phyloP scores from a whole-genome alignment of 1,140 invertebrate genomes.

The Nasonia longicornis region DNA sequence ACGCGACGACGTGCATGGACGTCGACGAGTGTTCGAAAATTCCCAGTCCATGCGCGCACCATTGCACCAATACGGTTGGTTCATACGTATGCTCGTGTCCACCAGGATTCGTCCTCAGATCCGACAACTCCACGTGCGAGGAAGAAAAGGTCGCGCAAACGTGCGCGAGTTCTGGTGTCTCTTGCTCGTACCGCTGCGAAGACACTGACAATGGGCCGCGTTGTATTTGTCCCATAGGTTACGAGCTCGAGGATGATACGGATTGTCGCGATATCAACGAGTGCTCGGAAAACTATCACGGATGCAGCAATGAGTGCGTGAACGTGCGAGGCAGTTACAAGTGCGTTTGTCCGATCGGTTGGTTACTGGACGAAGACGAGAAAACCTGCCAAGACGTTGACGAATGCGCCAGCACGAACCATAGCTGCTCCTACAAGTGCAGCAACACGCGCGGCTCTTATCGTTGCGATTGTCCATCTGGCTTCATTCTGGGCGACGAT shows the following conservation, averaged over 20 bases:
- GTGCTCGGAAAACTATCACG: slow-evolving; percentile 61
- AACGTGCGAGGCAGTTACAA: slow-evolving; percentile 71
- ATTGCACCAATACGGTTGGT: slow-evolving; percentile 64
- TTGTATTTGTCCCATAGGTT: slow-evolving; percentile 75
- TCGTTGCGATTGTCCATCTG: slow-evolving; percentile 73
- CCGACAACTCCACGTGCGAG: slow-evolving; percentile 55
- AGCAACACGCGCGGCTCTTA: slow-evolving; percentile 76
- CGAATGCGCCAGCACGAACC: slow-evolving; percentile 61
- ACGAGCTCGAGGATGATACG: slow-evolving; percentile 71
- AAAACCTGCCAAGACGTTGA: slow-evolving; percentile 71
- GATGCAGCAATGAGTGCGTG: slow-evolving; percentile 61
- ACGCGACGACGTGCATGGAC: slow-evolving; percentile 72
- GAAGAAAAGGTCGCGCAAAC: slow-evolving; percentile 43
- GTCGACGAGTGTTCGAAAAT: slow-evolving; percentile 70
- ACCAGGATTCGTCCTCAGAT: slow-evolving; percentile 52
- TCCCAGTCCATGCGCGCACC: slow-evolving; percentile 60
- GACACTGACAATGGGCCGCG: slow-evolving; percentile 73
- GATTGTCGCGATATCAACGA: slow-evolving; percentile 78
- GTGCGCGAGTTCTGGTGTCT: slow-evolving; percentile 57
- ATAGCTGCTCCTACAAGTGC: slow-evolving; percentile 73
- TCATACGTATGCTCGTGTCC: slow-evolving; percentile 70
- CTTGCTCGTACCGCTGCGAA: slow-evolving; percentile 70
- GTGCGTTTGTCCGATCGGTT: slow-evolving; percentile 73
- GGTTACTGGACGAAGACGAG: slow-evolving; percentile 68
- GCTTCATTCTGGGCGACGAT: slow-evolving; percentile 70